Evolutionary conservation across 2,113 vertebrate genomes (phyloP), one percentile per base, ranked within the genome.

Genomic region (Thunnus maccoyii): DNA sequence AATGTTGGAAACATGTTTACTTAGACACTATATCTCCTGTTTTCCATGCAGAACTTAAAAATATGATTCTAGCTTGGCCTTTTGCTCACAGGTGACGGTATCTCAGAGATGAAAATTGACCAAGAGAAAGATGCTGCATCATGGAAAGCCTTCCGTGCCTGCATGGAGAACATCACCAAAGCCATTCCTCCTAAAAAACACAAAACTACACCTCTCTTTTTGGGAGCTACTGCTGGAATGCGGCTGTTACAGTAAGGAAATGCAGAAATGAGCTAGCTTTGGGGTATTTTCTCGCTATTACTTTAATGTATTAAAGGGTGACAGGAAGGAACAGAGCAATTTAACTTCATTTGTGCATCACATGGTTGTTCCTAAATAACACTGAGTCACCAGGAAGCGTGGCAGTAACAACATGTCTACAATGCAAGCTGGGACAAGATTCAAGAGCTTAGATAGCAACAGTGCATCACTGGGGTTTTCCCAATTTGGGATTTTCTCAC

Each of bases 161-260:
- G 98, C 68, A 96, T 98, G 93, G 77, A 78, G 47, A 61, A 92
- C 16, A 91, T 97, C 56, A 94, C 71, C 56, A 70, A 85, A 30
- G 74, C 41, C 25, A 93, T 99, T 80, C 97, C 98, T 9, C 18
- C 27, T 9, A 76, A 83, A 66, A 95, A 97, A 70, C 96, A 96
- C 13, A 91, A 89, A 20, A 93, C 70, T 56, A 98, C 97, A 1
- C 91, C 92, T 22, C 61, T 97, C 8, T 97, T 97, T 89, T 92
- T 99, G 41, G 97, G 97, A n/a, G 98, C 98, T 61, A 99, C 98
- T 2, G 98, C 98, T 32, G 98, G 98, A 70, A 99, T 99, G 98
- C 96, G 98, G 76, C 86, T 99, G 56, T 91, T 99, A 56, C 95
- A 96, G 98, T 99, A 95, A 90, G 89, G 81, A 54, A 10, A 3